Conservation (phyloP, 2,888 invertebrate species). For the Drosophila dives region DNA sequence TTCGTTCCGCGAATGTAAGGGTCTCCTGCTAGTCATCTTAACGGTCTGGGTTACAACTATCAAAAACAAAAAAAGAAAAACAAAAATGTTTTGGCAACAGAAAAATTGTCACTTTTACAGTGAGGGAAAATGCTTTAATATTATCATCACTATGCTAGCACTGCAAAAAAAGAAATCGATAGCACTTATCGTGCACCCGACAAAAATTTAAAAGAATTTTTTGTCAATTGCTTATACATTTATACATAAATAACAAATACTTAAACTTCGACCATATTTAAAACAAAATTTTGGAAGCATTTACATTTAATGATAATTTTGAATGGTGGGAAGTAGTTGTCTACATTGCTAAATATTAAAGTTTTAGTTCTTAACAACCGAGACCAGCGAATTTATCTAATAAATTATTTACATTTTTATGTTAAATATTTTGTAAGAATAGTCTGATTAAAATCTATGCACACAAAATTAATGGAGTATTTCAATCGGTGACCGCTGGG, state of each 20-base stretch:
- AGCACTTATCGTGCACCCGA: not conserved
- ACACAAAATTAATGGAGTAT: slow-evolving; percentile 5
- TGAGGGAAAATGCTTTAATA: not conserved
- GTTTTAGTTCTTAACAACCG: slow-evolving; percentile 32
- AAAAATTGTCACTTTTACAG: not conserved
- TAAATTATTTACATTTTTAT: slow-evolving; percentile 48
- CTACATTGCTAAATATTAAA: slow-evolving; percentile 31
- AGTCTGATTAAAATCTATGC: slow-evolving; percentile 16
- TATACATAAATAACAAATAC: not conserved
- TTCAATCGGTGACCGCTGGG: slow-evolving; percentile 58
- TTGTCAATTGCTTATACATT: not conserved
- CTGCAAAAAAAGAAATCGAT: not conserved
- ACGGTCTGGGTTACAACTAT: not conserved
- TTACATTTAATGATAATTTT: not conserved
- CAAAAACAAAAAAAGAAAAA: not conserved
- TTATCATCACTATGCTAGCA: not conserved
- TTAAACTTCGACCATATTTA: not conserved
- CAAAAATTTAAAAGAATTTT: not conserved
- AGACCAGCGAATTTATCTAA: slow-evolving; percentile 39
- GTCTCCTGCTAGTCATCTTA: slow-evolving; percentile 24
- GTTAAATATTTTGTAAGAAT: slow-evolving; percentile 12
- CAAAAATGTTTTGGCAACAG: not conserved
- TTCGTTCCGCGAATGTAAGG: slow-evolving; percentile 16
- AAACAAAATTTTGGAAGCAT: not conserved
- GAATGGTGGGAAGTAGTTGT: slow-evolving; percentile 34